Evolutionary conservation across 1,140 invertebrate genomes (phyloP), one percentile per base, ranked within the genome.

Genomic region (Ceratosolen solmsi): DNA sequence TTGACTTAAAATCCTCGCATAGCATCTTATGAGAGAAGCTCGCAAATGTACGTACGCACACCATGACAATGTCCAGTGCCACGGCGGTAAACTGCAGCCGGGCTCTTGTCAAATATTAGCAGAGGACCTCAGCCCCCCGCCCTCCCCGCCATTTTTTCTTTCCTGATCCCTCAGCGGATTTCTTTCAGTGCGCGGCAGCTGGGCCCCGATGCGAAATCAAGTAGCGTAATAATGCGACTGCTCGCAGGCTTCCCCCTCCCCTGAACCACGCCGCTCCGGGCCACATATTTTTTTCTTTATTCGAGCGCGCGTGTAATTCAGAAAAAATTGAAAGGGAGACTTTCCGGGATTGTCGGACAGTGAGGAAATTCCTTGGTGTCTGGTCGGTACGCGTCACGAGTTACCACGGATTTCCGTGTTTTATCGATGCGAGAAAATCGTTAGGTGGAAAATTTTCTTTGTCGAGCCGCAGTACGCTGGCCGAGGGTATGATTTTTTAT

Each of bases 191-290:
- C 41, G 33, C 38, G 84, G 84, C 86, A 81, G 86, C 88, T 86
- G 88, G 88, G 85, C 87, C 88, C 88, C 88, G 88, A 90, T 87
- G 89, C 88, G 86, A 91, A 91, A 91, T 91, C 90, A 91, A 91
- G 89, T 89, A 91, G 88, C 90, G 90, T 90, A 91, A 91, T 91
- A 91, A 91, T 90, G 85, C 80, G 85, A 78, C 74, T 82, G 49
- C 72, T 41, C 49, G 22, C 20, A 2, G 1, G 17, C 36, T 58
- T 46, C 46, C 38, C 22, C 22, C n/a, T n/a, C 22, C 15, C 15
- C 17, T 36, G 25, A n/a, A n/a, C n/a, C n/a, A n/a, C n/a, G 9
- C 9, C 33, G 3, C 25, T 27, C 4, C n/a, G 3, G 33, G 2
- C 17, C 51, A 9, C 20, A 4, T 5, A 7, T 78, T 17, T 27